Base-by-base conservation (phyloP, 2,113 vertebrate genomes). In the Phylloscopus trochilus region DNA sequence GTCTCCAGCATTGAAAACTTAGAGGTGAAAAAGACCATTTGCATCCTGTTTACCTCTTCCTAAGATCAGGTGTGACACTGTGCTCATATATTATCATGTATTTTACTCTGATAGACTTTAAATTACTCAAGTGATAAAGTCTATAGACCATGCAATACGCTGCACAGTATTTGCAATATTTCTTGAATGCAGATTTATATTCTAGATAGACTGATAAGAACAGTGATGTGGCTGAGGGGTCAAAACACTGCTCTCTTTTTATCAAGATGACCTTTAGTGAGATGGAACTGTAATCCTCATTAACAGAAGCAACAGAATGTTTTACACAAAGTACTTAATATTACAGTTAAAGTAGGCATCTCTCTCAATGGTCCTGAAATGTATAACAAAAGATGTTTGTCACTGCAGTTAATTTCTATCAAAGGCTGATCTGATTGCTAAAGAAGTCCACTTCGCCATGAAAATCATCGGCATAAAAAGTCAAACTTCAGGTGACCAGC, bases 81-180 rank as follows among this genome's bases (percentile, higher is more conserved):
- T 73, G 33, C 46, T 83, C 83, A 87, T 95, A 74, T 86, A 89
- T 94, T 92, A 77, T 82, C 66, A 70, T 60, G 55, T 72, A 51
- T 60, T 92, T 96, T 62, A 51, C 55, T 62, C 44, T 89, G 41
- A 90, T 68, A 59, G 81, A 39, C 52, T 89, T 96, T 87, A 79
- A 92, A 85, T 96, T 92, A 70, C 52, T 52, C n/a, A 74, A 77
- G 20, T 84, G 67, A 94, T 90, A 85, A 96, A 84, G 63, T 52
- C 76, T 89, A 10, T 21, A 39, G 55, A 59, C 27, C 5, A 24
- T 75, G 58, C 63, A 91, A 84, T 72, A 56, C 19, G 44, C 76
- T 47, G 3, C 69, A 90, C 63, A 60, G 79, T 90, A 88, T 96
- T 55, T 88, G 79, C 47, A 77, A n/a, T 63, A 59, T 60, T 94